Evolutionary conservation across 2,888 invertebrate species (phyloP), one percentile per base, ranked within the genome.

Genomic region (Trissonchulus latispiculum): DNA sequence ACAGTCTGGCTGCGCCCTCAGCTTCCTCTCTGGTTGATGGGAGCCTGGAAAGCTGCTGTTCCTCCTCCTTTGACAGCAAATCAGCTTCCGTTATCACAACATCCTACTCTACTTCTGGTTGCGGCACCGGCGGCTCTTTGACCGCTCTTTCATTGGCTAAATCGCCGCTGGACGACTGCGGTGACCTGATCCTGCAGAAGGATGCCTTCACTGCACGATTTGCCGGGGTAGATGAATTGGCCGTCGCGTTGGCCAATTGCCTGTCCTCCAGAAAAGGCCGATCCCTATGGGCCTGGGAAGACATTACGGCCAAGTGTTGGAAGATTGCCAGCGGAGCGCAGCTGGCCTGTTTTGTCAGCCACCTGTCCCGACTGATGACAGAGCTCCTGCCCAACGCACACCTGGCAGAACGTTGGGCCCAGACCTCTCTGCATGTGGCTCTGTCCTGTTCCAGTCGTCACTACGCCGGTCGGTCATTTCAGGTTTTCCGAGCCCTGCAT

Each of bases 301-400:
- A 99, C 80, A 96, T 96, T 80, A 97, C 96, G 0, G 92, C 94
- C 0, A 93, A 95, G 87, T 91, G 95, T 29, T 94, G 96, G 92
- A 89, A 90, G 75, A 90, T 96, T 23, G 90, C 92, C 78, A 95
- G 95, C 82, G 93, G 93, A 48, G 92, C 93, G 79, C 95, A 96
- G 84, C 88, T 99, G 82, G 90, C 92, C 79, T 89, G 90, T 72
- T 90, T 97, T 81, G 87, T 96, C 71, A 90, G 92, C 76, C 93
- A 95, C 83, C 90, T 93, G 77, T 86, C 93, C 36, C 80, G 81
- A 72, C 88, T 91, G 80, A 95, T 96, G 83, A 89, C 91, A 77
- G 92, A 93, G 83, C 92, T 94, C 0, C 87, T 94, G 80, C 93
- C 95, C 0, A 90, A 91, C 82, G 69, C 36, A 2, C 89, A 93